Base-by-base conservation (phyloP, 2,113 vertebrate genomes). In the Pangasianodon hypophthalmus region DNA sequence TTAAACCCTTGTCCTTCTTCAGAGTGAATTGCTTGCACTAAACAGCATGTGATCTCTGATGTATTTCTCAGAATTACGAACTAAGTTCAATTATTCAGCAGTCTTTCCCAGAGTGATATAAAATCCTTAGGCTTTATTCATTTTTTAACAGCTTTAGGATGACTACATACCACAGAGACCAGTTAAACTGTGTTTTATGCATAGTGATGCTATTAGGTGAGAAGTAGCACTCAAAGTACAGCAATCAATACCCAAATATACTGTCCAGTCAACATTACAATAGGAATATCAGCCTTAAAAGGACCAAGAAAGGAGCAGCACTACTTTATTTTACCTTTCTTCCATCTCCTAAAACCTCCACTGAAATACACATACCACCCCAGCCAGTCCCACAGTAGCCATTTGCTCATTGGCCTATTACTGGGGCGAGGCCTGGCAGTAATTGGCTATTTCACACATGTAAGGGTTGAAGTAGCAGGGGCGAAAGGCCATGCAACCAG, bases 361-460 rank as follows among this genome's bases (percentile, higher is more conserved):
- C 88, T 37, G 62, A 81, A 52, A 75, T 50, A 56, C 52, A 84
- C 81, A 62, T 41, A 44, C 52, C 64, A 56, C 14, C 9, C 4
- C 48, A 54, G 32, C 44, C 32, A 88, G 87, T 97, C 97, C 97
- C 97, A 96, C 94, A 96, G 96, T 96, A 97, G 96, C 96, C 97
- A 97, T 98, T 97, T 97, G 96, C 96, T 97, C 97, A 97, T 97
- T 97, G 97, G 97, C 95, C 96, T 97, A 97, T 98, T 97, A 97
- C 97, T 96, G 97, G 96, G 96, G 97, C 96, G 97, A 96, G 96
- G 96, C 95, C 95, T 96, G 92, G 91, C 93, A 96, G 97, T 99
- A 99, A 98, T 99, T 98, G 98, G 96, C 97, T 98, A 98, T 98
- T 99, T 99, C 97, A 98, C 97, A 98, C 96, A 97, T 97, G 98